Percentiles rank a stretch among this genome's conserved stretches.
phyloP scores from a whole-genome alignment of 2,113 vertebrate genomes.

The Carlito syrichta region DNA sequence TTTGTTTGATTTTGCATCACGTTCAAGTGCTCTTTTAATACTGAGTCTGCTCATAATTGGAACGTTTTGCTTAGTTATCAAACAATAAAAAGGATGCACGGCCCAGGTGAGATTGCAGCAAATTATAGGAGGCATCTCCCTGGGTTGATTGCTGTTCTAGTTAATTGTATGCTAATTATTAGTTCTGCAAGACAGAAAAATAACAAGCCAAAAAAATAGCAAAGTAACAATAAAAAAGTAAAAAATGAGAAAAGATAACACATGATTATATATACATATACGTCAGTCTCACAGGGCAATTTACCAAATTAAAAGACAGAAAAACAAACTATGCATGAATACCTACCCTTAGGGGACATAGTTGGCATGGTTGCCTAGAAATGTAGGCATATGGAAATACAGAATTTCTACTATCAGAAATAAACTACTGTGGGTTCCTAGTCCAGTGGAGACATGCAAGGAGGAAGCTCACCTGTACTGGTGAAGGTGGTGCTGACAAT shows the following conservation, averaged over 20 bases:
- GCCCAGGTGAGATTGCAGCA: not conserved
- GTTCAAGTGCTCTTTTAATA: constrained; percentile 35
- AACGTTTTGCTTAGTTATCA: constrained; percentile 45
- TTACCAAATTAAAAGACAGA: constrained; percentile 49
- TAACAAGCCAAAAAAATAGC: constrained; percentile 8
- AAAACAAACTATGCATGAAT: not conserved
- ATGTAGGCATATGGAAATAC: not conserved
- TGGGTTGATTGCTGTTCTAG: constrained; percentile 58
- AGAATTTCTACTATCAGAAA: not conserved
- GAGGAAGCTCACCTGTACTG: not conserved
- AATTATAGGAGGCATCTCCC: constrained; percentile 47
- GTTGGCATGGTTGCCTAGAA: not conserved
- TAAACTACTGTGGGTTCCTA: not conserved
- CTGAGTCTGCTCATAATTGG: constrained; percentile 7
- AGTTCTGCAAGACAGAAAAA: constrained; percentile 41
- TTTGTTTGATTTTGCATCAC: constrained; percentile 15
- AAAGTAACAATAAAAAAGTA: constrained; percentile 22
- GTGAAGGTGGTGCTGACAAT: no score
- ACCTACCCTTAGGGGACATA: not conserved
- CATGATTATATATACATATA: not conserved
- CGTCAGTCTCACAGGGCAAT: constrained; percentile 17
- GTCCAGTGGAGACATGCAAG: not conserved
- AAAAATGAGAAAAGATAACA: not conserved
- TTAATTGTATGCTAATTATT: constrained; percentile 65
- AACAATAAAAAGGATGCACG: constrained; percentile 5